phyloP scores from a whole-genome alignment of 2,888 invertebrate species.

The Drosophila anceps region DNA sequence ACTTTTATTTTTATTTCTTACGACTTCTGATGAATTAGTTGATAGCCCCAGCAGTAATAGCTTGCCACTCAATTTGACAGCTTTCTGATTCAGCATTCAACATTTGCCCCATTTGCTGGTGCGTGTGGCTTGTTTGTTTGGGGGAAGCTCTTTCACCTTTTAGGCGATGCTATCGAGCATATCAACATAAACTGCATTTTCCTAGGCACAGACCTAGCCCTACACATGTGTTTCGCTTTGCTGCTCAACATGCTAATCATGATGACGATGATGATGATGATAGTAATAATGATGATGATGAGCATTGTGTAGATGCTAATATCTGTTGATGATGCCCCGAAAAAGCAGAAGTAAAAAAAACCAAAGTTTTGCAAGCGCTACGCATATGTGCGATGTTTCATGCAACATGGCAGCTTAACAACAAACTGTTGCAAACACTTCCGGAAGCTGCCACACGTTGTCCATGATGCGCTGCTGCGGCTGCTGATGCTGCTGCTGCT shows the following conservation, averaged over 20 bases:
- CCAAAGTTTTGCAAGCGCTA: constrained; percentile 44
- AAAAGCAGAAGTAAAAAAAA: constrained; percentile 19
- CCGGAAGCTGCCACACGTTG: constrained; percentile 72
- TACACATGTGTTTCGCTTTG: constrained; percentile 64
- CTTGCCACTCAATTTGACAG: constrained; percentile 1
- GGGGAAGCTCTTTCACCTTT: constrained; percentile 33
- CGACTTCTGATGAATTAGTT: neutral
- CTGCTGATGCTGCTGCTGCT: constrained; percentile 11
- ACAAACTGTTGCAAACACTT: constrained; percentile 57
- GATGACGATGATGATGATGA: constrained; percentile 36
- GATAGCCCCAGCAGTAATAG: neutral
- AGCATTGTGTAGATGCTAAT: constrained; percentile 28
- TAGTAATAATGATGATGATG: constrained; percentile 30
- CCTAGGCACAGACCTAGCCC: constrained; percentile 33
- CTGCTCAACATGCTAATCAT: constrained; percentile 42
- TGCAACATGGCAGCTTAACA: constrained; percentile 55
- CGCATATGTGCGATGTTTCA: constrained; percentile 59
- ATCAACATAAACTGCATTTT: constrained; percentile 59
- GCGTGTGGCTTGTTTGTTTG: constrained; percentile 20
- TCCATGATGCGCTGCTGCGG: constrained; percentile 38
- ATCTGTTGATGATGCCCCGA: constrained; percentile 24
- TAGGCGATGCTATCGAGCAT: constrained; percentile 55
- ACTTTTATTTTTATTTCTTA: neutral
- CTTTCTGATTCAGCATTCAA: neutral
- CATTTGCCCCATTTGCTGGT: constrained; percentile 6